Base-by-base conservation (phyloP, 2,888 invertebrate genomes). In the Epiperipatus broadwayi region DNA sequence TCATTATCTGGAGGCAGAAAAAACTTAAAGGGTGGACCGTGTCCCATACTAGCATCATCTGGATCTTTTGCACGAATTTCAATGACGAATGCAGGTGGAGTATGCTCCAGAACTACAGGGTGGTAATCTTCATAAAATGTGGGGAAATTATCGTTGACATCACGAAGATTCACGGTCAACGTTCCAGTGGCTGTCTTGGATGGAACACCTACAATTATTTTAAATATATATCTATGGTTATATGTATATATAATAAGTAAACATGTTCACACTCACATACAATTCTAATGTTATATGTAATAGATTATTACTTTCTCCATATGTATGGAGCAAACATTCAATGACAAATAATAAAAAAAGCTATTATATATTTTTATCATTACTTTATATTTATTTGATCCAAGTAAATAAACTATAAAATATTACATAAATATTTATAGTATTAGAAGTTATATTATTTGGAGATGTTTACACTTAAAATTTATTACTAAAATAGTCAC, bases 1-100 rank as follows among this genome's bases (percentile, higher is more conserved):
- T 84, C 83, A 3, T 85, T 85, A 49, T 83, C 83, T 27, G 87
- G 84, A 54, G 89, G 87, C 64, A 91, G 69, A 49, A 83, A 68
- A 63, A 93, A 80, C 51, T 84, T 78, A 69, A 91, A 91, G n/a
- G 91, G 89, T 29, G 91, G 89, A 1, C 91, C 91, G 55, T 89
- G 89, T 53, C 81, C 84, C 59, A 84, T 87, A 1, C 81, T 84
- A 46, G 85, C 69, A 56, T 87, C 87, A 53, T 87, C 87, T 54
- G 87, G 85, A 53, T 87, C 87, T 3, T 85, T 87, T 2, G 87
- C 87, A 48, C 85, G 65, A 45, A 87, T 80, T 63, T 87, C 87
- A 3, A 85, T 81, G 1, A 87, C 84, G 61, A 83, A 83, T 48
- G 80, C 73, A 2, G 87, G 84, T 7, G 80, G 76, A 35, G 83